Percentiles rank a stretch among this genome's conserved stretches.
These are phyloP conservation scores for Oopsacas minuta DNA, from an alignment of 37 sponge, comb jelly and placozoan species.

Conservation along the genomic window DNA sequence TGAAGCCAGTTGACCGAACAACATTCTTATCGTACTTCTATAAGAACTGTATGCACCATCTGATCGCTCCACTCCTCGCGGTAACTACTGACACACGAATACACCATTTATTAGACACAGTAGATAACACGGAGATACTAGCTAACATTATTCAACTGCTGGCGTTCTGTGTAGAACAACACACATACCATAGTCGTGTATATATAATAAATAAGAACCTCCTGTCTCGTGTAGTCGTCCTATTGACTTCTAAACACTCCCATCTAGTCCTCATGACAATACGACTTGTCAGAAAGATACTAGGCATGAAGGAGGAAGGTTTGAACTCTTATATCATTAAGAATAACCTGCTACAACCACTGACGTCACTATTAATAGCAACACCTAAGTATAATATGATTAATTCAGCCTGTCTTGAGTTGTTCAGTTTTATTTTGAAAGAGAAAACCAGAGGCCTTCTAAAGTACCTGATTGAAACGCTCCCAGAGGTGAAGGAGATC, in stretches of 20 bases:
- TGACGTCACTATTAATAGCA: conserved; percentile 53
- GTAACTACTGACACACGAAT: conserved; percentile 35
- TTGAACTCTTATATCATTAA: conserved; percentile 79
- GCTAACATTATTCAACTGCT: conserved; percentile 82
- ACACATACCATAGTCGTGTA: conserved; percentile 84
- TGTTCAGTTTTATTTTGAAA: conserved; percentile 69
- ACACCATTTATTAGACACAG: conserved; percentile 30
- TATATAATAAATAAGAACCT: conserved; percentile 88
- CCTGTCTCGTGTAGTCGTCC: conserved; percentile 64
- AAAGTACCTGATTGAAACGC: not conserved
- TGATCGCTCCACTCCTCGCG: conserved; percentile 88
- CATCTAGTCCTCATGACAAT: conserved; percentile 51
- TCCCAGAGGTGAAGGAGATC: not conserved
- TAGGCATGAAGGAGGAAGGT: conserved; percentile 91
- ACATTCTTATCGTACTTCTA: conserved; percentile 86
- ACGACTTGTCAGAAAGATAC: conserved; percentile 44
- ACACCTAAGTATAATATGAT: conserved; percentile 80
- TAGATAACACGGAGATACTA: conserved; percentile 64
- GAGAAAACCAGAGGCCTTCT: conserved; percentile 27
- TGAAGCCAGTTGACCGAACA: conserved; percentile 50
- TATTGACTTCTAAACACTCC: conserved; percentile 61
- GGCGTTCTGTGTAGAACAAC: conserved; percentile 74
- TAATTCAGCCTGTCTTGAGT: conserved; percentile 86
- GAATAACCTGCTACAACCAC: conserved; percentile 63
- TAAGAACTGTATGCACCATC: conserved; percentile 85